Conservation (phyloP, 1,140 invertebrate species). For the Ceratina japonica region DNA sequence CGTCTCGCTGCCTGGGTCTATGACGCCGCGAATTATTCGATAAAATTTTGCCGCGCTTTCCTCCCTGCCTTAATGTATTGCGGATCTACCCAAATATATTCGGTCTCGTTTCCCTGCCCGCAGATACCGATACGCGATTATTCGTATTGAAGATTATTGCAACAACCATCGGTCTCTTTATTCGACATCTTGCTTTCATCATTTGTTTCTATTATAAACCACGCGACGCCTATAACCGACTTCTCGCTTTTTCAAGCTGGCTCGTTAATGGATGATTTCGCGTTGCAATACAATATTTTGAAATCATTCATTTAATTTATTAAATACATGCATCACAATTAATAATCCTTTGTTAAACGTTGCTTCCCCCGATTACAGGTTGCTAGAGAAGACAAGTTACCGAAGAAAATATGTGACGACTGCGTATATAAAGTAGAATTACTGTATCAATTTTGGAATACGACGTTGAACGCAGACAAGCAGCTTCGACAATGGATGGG, state of each 20-base stretch:
- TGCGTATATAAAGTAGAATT: slow-evolving; percentile 82
- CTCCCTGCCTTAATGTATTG: slow-evolving; percentile 6
- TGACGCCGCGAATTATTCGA: slow-evolving; percentile 43
- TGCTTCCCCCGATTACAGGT: slow-evolving; percentile 74
- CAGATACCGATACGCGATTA: no score
- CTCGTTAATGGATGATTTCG: background rate
- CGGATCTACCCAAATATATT: background rate
- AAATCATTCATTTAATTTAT: background rate
- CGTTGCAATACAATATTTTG: background rate
- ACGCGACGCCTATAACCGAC: background rate
- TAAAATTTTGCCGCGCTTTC: slow-evolving; percentile 64
- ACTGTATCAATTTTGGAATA: slow-evolving; percentile 82
- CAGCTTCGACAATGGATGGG: slow-evolving; percentile 80
- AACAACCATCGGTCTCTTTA: background rate
- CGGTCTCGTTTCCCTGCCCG: no score
- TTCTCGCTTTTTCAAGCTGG: background rate
- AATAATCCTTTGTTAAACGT: slow-evolving; percentile 12
- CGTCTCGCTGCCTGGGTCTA: slow-evolving; percentile 9
- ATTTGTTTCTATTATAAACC: slow-evolving; percentile 25
- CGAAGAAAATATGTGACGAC: slow-evolving; percentile 82
- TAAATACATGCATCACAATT: background rate
- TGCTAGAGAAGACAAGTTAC: slow-evolving; percentile 80
- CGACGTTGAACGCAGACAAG: slow-evolving; percentile 81
- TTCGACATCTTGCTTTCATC: slow-evolving; percentile 57
- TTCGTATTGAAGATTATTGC: no score